A percentile compares a stretch with the other conserved stretches of the same genome.
Evolutionary conservation across 2,797 vertebrate species (phyloP).

Genomic region (Phrynocephalus forsythii): DNA sequence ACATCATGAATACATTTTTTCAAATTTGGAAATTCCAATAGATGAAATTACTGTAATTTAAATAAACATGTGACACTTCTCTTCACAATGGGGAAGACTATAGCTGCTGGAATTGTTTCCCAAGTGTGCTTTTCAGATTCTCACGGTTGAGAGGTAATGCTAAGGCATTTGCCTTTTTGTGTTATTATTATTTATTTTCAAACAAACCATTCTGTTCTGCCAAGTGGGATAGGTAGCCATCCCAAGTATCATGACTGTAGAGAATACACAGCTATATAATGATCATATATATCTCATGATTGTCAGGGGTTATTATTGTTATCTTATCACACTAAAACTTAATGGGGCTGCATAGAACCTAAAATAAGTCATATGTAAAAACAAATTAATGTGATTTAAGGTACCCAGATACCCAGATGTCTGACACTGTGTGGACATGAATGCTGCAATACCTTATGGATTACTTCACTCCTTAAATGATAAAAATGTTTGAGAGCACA

Average conservation of each 20-base stretch:
- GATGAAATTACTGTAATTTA: no score
- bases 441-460: slow-evolving; percentile 22
- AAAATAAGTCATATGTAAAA: not conserved
- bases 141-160: no score
- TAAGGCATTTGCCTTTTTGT: no score
- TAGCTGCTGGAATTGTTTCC: no score
- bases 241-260: not conserved
- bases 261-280: no score
- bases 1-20: no score
- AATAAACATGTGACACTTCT: no score
- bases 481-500: not conserved
- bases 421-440: not conserved
- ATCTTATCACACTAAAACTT: not conserved
- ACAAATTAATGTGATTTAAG: not conserved
- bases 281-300: no score
- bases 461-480: slow-evolving; percentile 15
- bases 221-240: not conserved
- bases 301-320: not conserved
- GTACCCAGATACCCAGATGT: not conserved
- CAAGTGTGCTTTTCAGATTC: no score
- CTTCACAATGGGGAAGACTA: no score
- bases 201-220: not conserved
- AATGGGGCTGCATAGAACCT: not conserved
- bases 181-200: not conserved
- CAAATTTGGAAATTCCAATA: no score